Evolutionary conservation across 2,888 invertebrate species (phyloP).

Genomic region (Carpatolechia fugitivella): DNA sequence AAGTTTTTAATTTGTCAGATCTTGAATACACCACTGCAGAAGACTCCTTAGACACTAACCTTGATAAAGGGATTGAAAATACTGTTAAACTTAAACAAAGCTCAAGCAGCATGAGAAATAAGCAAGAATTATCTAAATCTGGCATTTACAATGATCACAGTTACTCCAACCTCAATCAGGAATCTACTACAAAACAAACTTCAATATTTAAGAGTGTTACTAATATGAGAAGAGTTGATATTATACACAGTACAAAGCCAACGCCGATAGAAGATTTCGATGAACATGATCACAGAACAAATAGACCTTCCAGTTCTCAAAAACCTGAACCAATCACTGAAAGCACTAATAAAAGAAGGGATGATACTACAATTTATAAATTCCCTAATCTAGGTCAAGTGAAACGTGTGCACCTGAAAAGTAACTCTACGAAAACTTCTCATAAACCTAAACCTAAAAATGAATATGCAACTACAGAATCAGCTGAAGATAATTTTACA

Average conservation of each 20-base stretch:
- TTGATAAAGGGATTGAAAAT: background rate
- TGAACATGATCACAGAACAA: background rate
- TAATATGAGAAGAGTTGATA: slow-evolving; percentile 7
- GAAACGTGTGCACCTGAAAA: slow-evolving; percentile 14
- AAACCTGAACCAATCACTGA: background rate
- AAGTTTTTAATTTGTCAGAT: slow-evolving; percentile 14
- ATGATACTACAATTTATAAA: background rate
- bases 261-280: background rate
- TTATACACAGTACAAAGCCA: background rate
- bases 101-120: background rate
- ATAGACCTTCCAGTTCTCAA: background rate
- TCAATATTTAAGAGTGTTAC: background rate
- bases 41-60: background rate
- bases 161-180: background rate
- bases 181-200: background rate
- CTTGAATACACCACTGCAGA: slow-evolving; percentile 10
- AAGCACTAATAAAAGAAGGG: background rate
- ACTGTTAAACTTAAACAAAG: background rate
- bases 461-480: background rate
- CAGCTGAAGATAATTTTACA: background rate
- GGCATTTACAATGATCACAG: background rate
- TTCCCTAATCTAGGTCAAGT: slow-evolving; percentile 12
- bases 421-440: background rate
- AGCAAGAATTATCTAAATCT: background rate
- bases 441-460: background rate